Conservation (phyloP, 2,888 invertebrate species). For the Lepetodrilus schrolli region DNA sequence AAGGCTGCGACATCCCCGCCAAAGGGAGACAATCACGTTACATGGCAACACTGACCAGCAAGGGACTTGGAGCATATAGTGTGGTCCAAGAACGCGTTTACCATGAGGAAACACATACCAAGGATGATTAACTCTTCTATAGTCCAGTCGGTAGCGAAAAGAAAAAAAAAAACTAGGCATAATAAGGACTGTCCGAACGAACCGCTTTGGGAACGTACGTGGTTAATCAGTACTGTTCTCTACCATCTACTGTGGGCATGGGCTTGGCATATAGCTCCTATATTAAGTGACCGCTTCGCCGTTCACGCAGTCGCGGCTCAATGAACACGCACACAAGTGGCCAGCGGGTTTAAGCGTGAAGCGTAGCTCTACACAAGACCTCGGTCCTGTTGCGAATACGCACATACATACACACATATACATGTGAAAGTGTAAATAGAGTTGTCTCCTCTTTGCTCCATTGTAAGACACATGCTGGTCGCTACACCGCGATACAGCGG, state of each 20-base stretch:
- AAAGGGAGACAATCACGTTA: neutral
- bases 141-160: neutral
- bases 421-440: slow-evolving; percentile 23
- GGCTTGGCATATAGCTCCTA: neutral
- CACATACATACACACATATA: slow-evolving; percentile 24
- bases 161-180: slow-evolving; percentile 8
- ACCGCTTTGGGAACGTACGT: too few relatives aligned
- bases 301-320: neutral
- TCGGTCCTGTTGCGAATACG: slow-evolving; percentile 16
- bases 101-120: neutral
- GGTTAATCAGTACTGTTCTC: neutral
- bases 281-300: neutral
- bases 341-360: slow-evolving; percentile 20
- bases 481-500: slow-evolving; percentile 6
- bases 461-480: slow-evolving; percentile 20
- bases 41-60: slow-evolving; percentile 13
- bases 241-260: neutral
- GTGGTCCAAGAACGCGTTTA: neutral
- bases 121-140: neutral
- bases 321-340: neutral
- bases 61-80: neutral
- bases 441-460: slow-evolving; percentile 21
- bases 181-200: too few relatives aligned
- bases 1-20: neutral
- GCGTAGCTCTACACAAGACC: slow-evolving; percentile 25